A percentile compares a stretch with the other conserved stretches of the same genome.
phyloP scores from a whole-genome alignment of 2,797 vertebrate species.

The Linurgus olivaceus region DNA sequence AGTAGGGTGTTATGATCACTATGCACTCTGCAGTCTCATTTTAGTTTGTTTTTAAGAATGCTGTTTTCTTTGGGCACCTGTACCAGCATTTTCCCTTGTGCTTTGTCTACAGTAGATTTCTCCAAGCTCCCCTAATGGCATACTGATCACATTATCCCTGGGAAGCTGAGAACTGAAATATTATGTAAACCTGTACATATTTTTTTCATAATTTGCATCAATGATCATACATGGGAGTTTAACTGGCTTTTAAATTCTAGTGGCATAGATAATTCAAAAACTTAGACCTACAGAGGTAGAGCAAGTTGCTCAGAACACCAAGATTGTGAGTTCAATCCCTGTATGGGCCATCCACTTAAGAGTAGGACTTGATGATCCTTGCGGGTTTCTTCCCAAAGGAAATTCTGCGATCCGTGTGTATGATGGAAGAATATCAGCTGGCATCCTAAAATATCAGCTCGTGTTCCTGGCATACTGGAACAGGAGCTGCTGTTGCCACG shows the following conservation, averaged over 20 bases:
- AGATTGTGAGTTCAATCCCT: background rate
- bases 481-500: rapidly evolving
- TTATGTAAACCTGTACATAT: background rate
- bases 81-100: background rate
- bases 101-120: background rate
- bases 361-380: background rate
- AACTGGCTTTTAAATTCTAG: background rate
- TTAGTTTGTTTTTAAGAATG: background rate
- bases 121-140: rapidly evolving
- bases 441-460: background rate
- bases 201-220: background rate
- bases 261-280: background rate
- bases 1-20: background rate
- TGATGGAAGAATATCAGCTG: background rate
- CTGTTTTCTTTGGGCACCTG: background rate
- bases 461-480: background rate
- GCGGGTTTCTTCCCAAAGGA: background rate
- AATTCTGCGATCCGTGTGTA: background rate
- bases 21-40: background rate
- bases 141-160: background rate
- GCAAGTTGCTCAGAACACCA: background rate
- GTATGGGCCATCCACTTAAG: background rate
- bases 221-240: background rate
- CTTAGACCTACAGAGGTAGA: background rate
- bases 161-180: background rate